phyloP scores from a whole-genome alignment of 2,888 invertebrate genomes.

The Anoncus sp. region DNA sequence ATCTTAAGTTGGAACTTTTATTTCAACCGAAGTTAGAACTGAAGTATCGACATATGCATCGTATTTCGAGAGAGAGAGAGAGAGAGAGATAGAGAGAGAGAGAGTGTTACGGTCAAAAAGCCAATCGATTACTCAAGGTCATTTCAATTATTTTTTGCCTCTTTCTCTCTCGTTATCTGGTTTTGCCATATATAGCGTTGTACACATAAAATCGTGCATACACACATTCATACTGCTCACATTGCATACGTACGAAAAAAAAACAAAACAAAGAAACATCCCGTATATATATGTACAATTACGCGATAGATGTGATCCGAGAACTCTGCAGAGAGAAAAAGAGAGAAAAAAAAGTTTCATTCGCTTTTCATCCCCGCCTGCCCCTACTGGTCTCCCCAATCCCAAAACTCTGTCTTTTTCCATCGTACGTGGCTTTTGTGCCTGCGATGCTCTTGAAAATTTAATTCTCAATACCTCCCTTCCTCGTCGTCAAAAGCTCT shows the following conservation, averaged over 20 bases:
- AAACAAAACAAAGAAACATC: slow-evolving; percentile 16
- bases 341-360: slow-evolving; percentile 40
- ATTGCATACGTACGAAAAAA: slow-evolving; percentile 17
- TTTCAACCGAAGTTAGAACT: slow-evolving; percentile 26
- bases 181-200: no score
- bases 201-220: slow-evolving; percentile 47
- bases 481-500: slow-evolving; percentile 27
- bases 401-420: no score
- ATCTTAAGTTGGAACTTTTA: no score
- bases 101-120: slow-evolving; percentile 56
- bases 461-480: slow-evolving; percentile 41
- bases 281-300: slow-evolving; percentile 59
- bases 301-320: slow-evolving; percentile 47
- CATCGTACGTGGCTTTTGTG: no score
- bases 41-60: slow-evolving; percentile 13
- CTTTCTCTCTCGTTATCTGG: no score
- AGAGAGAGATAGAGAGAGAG: no score
- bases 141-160: slow-evolving; percentile 39
- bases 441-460: slow-evolving; percentile 34
- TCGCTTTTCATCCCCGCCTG: no score
- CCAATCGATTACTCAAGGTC: slow-evolving; percentile 63
- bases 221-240: slow-evolving; percentile 30
- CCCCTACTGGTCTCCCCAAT: no score
- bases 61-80: no score
- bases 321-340: slow-evolving; percentile 20